phyloP scores from a whole-genome alignment of 2,113 vertebrate genomes.

The Ochotona curzoniae region DNA sequence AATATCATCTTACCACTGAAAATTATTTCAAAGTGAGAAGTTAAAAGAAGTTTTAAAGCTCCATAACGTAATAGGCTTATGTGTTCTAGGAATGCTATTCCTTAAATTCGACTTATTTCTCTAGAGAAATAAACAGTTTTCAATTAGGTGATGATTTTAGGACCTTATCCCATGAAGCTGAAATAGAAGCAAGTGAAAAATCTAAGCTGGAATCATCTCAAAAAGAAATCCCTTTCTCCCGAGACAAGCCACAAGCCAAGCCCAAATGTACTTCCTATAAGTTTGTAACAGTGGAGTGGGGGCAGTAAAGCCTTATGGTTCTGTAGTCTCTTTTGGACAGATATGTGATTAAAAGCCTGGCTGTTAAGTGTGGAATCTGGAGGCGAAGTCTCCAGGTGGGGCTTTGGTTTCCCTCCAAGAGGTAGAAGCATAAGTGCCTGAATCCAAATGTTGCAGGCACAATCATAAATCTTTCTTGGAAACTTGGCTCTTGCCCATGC shows the following conservation, averaged over 20 bases:
- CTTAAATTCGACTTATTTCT: constrained; percentile 1
- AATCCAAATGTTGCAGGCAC: not conserved
- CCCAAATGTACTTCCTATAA: not conserved
- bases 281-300: not conserved
- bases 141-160: constrained; percentile 7
- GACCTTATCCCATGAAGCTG: constrained; percentile 13
- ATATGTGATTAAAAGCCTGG: not conserved
- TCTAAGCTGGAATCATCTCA: not conserved
- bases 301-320: not conserved
- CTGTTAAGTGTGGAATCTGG: not conserved
- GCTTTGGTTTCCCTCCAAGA: not conserved
- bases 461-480: not conserved
- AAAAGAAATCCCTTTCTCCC: constrained; percentile 24
- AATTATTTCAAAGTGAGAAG: constrained; percentile 1
- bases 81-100: constrained; percentile 8
- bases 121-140: not conserved
- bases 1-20: not conserved
- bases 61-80: not conserved
- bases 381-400: not conserved
- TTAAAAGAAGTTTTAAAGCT: not conserved
- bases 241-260: not conserved
- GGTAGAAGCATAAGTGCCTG: not conserved
- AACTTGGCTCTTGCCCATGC: not conserved
- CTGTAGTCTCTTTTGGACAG: not conserved
- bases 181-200: constrained; percentile 36